Evolutionary conservation across 2,888 invertebrate genomes (phyloP), one percentile per base, ranked within the genome.

Genomic region (Gastrophysa polygoni): DNA sequence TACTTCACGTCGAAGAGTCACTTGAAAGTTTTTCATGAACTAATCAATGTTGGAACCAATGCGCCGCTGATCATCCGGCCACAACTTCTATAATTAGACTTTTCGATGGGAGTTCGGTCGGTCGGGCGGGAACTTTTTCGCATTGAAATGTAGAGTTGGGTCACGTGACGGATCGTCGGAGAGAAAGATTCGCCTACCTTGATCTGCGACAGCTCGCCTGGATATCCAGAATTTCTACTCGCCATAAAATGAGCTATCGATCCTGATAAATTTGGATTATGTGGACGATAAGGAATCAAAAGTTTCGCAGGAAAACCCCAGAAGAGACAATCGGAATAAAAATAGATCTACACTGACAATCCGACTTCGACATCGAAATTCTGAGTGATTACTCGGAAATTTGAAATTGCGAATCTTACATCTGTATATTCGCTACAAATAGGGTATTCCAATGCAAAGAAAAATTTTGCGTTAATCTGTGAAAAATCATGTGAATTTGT

Each of bases 21-120:
- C 75, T 77, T 68, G 71, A 73, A 74, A 76, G 68, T 77, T 78
- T 78, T 77, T 73, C 73, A 71, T 71, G 73, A 75, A 76, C 75
- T 75, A 78, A 77, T 78, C 77, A 78, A 75, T 74, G 77, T 76
- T 72, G 71, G 70, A 73, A 72, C 74, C 71, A 71, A 71, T 73
- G 73, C 72, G 66, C 70, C 67, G 67, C 71, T 71, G 74, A 73
- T 73, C 71, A 71, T 70, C 68, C 69, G 71, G 71, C 73, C 74
- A 64, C 73, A 76, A 74, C 75, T 76, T 74, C 68, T 66, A 76
- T 77, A 76, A 77, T 77, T 77, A 76, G 72, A 71, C 73, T 75
- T 74, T 75, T 56, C 60, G n/a, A n/a, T n/a, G 55, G 50, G 52
- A 63, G 63, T 63, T 59, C 63, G 44, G 44, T 28, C 49, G 1